Base-by-base conservation (phyloP, 2,113 vertebrate species). In the Platichthys stellatus region DNA sequence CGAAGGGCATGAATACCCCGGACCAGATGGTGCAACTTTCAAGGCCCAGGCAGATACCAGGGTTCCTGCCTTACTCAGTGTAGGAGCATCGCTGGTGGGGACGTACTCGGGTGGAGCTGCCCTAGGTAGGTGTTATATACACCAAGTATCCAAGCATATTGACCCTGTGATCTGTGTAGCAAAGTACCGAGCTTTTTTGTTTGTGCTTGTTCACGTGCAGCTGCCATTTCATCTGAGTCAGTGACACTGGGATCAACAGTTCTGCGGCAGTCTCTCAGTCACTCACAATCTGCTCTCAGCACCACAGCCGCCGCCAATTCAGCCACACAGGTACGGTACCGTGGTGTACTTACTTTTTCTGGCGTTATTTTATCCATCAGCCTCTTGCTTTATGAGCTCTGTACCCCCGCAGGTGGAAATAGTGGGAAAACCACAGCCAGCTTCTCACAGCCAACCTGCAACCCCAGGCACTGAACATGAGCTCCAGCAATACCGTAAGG, bases 401-500 rank as follows among this genome's bases (percentile, higher is more conserved):
- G 38, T 69, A 5, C 73, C 28, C 60, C 12, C 26, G 38, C 81
- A 94, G 89, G 86, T 91, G 40, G 94, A 94, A 72, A 93, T 93
- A 28, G 88, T 93, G 3, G 94, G 94, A 56, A 95, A 94, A 79
- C 93, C 94, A 51, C 93, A 94, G 69, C 92, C 93, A 45, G 93
- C 92, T 23, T 31, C 82, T 63, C 76, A 81, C 5, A 90, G 78
- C 60, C 92, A 94, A 66, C 93, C 92, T 18, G 91, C 94, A 4
- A 93, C 91, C 15, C 94, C 94, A 1, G 94, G 94, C 70, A 94
- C 93, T 13, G 80, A 89, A 20, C 86, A 91, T 1, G 93, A 95
- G 80, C 90, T 90, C 5, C 90, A 91, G 74, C 90, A 94, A 69
- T 95, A 95, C 35, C 94, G 94, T 95, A 85, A 94, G 94, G 61